Percentiles rank a stretch among this genome's conserved stretches.
These are phyloP conservation scores for Trissolcus basalis DNA, from an alignment of 1,140 invertebrate genomes.

Conservation along the genomic window DNA sequence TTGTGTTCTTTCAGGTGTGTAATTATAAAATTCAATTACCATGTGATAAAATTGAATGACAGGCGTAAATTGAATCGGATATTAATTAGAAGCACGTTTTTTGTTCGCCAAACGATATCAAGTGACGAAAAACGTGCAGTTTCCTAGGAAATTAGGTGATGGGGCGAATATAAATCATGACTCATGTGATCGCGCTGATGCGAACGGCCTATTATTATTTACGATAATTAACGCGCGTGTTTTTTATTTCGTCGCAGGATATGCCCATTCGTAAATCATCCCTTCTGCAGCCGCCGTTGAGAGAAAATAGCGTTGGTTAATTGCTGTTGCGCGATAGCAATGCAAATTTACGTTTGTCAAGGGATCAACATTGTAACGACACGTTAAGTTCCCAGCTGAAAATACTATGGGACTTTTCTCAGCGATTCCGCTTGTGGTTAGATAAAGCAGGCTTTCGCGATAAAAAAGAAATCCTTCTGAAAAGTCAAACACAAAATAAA, in stretches of 20 bases:
- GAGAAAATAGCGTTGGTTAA: conserved; percentile 49
- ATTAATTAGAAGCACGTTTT: too few relatives aligned
- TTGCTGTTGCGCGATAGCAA: conserved; percentile 42
- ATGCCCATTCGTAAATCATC: conserved; percentile 49
- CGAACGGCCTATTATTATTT: conserved; percentile 49
- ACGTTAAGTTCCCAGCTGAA: conserved; percentile 15
- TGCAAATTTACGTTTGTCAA: conserved; percentile 47
- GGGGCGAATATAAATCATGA: conserved; percentile 39
- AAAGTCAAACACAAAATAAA: too few relatives aligned
- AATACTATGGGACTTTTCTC: conserved; percentile 25
- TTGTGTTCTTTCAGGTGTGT: too few relatives aligned
- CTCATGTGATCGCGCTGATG: conserved; percentile 43
- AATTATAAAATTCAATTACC: too few relatives aligned
- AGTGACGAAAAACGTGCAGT: conserved; percentile 21
- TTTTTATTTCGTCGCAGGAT: conserved; percentile 31
- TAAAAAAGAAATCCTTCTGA: background rate
- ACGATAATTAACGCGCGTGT: conserved; percentile 49
- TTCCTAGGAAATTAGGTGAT: too few relatives aligned
- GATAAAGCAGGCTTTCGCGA: too few relatives aligned
- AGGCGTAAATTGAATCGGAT: too few relatives aligned
- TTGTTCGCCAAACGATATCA: background rate
- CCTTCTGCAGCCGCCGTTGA: conserved; percentile 45
- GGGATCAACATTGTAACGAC: conserved; percentile 36
- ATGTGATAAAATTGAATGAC: too few relatives aligned
- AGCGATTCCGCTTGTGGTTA: too few relatives aligned